Evolutionary conservation across 2,113 vertebrate genomes (phyloP).

Genomic region (Odocoileus hemionus): DNA sequence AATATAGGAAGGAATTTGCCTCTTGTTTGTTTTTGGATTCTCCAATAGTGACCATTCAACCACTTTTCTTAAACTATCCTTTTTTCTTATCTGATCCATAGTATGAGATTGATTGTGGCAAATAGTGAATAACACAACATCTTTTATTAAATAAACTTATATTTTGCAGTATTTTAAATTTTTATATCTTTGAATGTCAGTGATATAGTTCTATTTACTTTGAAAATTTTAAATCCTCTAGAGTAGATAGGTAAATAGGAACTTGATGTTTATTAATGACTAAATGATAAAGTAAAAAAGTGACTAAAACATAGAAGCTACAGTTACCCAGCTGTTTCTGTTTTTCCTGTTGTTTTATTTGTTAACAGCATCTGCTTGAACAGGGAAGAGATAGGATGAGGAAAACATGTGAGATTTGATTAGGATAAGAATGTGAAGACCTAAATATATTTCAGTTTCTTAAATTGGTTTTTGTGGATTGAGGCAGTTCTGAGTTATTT

Average conservation of each 20-base stretch:
- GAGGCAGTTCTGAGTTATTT: neutral
- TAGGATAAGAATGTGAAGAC: neutral
- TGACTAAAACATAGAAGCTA: neutral
- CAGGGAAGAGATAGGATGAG: neutral
- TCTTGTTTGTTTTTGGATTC: neutral
- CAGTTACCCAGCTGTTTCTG: neutral
- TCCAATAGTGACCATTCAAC: neutral
- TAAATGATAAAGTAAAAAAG: neutral
- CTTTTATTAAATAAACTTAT: neutral
- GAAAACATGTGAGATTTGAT: neutral
- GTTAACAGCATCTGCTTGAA: neutral
- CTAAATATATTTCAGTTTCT: neutral
- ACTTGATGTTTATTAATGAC: neutral
- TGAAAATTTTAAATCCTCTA: neutral
- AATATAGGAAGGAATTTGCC: neutral
- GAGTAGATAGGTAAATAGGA: neutral
- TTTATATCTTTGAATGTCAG: neutral
- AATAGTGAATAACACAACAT: neutral
- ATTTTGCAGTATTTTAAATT: neutral
- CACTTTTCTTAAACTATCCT: neutral
- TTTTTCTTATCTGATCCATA: neutral
- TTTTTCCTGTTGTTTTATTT: neutral
- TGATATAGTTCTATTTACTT: neutral
- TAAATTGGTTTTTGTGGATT: neutral
- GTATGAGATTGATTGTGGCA: neutral